Base-by-base conservation (phyloP, 2,113 vertebrate genomes). In the Mungos mungo region DNA sequence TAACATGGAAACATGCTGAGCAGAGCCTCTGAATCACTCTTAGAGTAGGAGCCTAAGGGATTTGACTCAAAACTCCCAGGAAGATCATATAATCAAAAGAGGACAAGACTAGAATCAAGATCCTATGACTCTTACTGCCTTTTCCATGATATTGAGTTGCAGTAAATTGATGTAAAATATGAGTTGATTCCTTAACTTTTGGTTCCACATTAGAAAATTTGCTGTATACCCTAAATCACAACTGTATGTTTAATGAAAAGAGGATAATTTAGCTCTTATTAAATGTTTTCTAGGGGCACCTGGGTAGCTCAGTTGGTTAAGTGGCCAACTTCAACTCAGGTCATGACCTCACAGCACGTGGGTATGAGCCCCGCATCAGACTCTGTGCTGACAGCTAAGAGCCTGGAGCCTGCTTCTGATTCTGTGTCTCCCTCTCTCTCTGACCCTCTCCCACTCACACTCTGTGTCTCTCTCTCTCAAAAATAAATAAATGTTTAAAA, bases 121-220 rank as follows among this genome's bases (percentile, higher is more conserved):
- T 86, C 19, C 7, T 19, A 41, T 50, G 4, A 18, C 13, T 66
- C 3, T n/a, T 38, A 81, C 8, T 81, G 25, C 66, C 69, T 33
- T 71, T 74, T 2, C 12, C 8, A 65, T 68, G 23, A 23, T 33
- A 77, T 4, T 69, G 57, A 85, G 16, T 74, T 77, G 21, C 29
- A 97, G 82, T 90, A 88, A 71, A 85, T 52, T 77, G 2, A 38
- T 35, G 10, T 74, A 27, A 93, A 85, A 45, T 96, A 81, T 41
- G 8, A 96, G 15, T 77, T 77, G 14, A 4, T 79, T 85, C 0
- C 15, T 96, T 31, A 88, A 6, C 1, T 63, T 65, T 93, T 45
- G 5, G 7, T 90, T 35, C 19, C 21, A 92, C 12, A 15, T 65
- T 68, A 97, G 45, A 81, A 86, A 86, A 90, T 18, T 47, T 65